Evolutionary conservation across 2,113 vertebrate species (phyloP).

Genomic region (Pristiophorus japonicus): DNA sequence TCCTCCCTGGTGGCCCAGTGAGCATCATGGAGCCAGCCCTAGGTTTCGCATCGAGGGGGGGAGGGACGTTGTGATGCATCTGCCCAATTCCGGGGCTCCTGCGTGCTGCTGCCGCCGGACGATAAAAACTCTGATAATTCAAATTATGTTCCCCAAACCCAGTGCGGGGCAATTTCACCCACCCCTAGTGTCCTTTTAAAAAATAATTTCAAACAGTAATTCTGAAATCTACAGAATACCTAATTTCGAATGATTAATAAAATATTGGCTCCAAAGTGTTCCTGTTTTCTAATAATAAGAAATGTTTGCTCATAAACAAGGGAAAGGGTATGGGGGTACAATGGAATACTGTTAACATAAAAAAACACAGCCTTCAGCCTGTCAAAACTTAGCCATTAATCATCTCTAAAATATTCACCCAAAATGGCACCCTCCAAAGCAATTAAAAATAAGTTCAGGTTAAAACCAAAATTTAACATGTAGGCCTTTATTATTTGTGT

Average conservation of each 20-base stretch:
- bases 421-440: slow-evolving; percentile 9
- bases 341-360: slow-evolving; percentile 8
- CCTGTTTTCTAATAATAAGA: background rate
- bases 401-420: slow-evolving; percentile 3
- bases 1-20: no score
- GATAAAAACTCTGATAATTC: no score
- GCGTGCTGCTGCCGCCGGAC: no score
- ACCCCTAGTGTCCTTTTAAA: no score
- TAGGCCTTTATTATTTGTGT: slow-evolving; percentile 21
- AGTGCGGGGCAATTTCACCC: no score
- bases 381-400: slow-evolving; percentile 32
- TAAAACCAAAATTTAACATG: slow-evolving; percentile 21
- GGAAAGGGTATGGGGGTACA: background rate
- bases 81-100: no score
- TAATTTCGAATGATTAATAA: background rate
- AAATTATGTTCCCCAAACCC: no score
- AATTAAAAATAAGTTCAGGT: slow-evolving; percentile 30
- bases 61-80: no score
- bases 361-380: slow-evolving; percentile 27
- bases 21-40: no score
- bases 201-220: background rate
- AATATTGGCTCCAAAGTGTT: background rate
- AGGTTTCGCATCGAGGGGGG: no score
- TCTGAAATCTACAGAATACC: background rate
- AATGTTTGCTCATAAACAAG: slow-evolving; percentile 1